phyloP scores from a whole-genome alignment of 2,888 invertebrate genomes.

The Drosophila antonietae region DNA sequence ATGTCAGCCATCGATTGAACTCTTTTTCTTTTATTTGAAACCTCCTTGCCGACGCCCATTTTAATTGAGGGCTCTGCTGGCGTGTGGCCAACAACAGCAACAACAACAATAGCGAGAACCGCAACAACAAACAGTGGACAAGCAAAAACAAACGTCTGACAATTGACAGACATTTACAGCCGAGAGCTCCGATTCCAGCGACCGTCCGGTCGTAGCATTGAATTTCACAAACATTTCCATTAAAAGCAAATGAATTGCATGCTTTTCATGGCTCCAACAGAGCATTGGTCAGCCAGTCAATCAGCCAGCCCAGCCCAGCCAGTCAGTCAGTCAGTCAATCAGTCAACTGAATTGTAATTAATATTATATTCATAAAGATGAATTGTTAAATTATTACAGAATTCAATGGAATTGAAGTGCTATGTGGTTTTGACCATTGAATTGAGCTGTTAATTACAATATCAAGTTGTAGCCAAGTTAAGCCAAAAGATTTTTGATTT shows the following conservation, averaged over 20 bases:
- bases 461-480: neutral
- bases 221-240: constrained; percentile 58
- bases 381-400: constrained; percentile 13
- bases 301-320: constrained; percentile 35
- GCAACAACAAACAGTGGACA: constrained; percentile 53
- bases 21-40: constrained; percentile 67
- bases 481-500: neutral
- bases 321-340: constrained; percentile 32
- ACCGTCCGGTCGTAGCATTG: constrained; percentile 46
- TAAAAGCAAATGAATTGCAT: constrained; percentile 57
- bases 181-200: constrained; percentile 24
- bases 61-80: constrained; percentile 77
- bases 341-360: constrained; percentile 58
- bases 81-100: constrained; percentile 68
- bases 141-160: constrained; percentile 52
- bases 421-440: neutral
- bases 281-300: constrained; percentile 26
- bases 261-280: constrained; percentile 35
- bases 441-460: neutral
- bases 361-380: constrained; percentile 62
- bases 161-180: constrained; percentile 62
- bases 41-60: constrained; percentile 56
- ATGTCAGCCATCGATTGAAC: constrained; percentile 80
- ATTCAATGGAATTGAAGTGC: neutral
- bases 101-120: constrained; percentile 37